A percentile compares a stretch with the other conserved stretches of the same genome.
These are phyloP conservation scores for Sussaba pulchella DNA, from an alignment of 2,888 invertebrate species.

Conservation along the genomic window DNA sequence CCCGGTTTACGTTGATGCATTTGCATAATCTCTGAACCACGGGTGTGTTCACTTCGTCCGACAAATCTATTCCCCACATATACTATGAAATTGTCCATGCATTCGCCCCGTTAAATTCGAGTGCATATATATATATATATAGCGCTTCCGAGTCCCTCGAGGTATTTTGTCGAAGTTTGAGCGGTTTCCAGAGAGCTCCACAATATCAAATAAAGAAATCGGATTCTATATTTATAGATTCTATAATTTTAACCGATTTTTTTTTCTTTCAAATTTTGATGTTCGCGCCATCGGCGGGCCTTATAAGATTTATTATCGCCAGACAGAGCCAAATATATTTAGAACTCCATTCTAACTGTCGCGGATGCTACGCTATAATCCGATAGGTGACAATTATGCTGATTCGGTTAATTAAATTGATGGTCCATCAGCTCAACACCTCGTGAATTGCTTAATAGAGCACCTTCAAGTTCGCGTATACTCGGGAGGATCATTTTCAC, in stretches of 20 bases:
- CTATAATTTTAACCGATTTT: no score
- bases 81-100: slow-evolving; percentile 42
- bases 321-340: background rate
- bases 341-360: background rate
- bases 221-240: no score
- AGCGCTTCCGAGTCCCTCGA: background rate
- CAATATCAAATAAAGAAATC: no score
- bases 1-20: slow-evolving; percentile 70
- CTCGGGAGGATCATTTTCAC: slow-evolving; percentile 69
- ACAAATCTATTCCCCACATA: slow-evolving; percentile 38
- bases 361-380: background rate
- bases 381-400: slow-evolving; percentile 54
- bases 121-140: no score
- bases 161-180: no score
- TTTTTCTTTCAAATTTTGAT: no score
- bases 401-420: slow-evolving; percentile 66
- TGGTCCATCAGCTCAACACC: slow-evolving; percentile 58
- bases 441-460: slow-evolving; percentile 58
- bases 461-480: slow-evolving; percentile 34
- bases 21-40: slow-evolving; percentile 70
- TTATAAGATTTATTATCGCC: background rate
- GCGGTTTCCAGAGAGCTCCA: no score
- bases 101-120: slow-evolving; percentile 43
- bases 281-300: no score
- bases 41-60: slow-evolving; percentile 58